phyloP scores from a whole-genome alignment of 2,888 invertebrate genomes.

The Phorcus lineatus region DNA sequence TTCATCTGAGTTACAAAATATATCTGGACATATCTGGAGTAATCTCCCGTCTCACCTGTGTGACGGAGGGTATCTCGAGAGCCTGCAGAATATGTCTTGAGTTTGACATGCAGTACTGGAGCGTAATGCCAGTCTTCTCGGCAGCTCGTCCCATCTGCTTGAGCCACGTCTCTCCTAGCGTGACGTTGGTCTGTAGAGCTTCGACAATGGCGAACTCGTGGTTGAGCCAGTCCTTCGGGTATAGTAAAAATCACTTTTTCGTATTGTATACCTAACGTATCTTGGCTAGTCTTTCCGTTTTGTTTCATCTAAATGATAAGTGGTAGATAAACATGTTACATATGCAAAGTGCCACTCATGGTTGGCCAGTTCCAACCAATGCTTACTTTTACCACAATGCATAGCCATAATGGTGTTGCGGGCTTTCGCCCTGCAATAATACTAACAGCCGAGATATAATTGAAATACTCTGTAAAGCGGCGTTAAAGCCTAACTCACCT shows the following conservation, averaged over 20 bases:
- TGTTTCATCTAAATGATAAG: too few relatives aligned
- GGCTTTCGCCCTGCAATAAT: too few relatives aligned
- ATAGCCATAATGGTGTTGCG: too few relatives aligned
- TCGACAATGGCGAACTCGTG: conserved; percentile 41
- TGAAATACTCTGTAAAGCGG: too few relatives aligned
- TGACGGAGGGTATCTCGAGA: conserved; percentile 59
- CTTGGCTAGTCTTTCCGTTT: not conserved
- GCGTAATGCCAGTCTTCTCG: conserved; percentile 45
- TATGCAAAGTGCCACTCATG: too few relatives aligned
- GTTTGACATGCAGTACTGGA: conserved; percentile 70
- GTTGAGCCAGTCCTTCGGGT: conserved; percentile 50
- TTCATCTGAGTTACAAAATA: too few relatives aligned
- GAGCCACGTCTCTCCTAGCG: conserved; percentile 44
- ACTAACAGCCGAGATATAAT: too few relatives aligned
- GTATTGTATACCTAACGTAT: not conserved
- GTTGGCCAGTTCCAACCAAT: too few relatives aligned
- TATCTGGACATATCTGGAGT: too few relatives aligned
- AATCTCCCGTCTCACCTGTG: conserved; percentile 50
- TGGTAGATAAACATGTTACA: too few relatives aligned
- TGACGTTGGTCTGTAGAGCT: conserved; percentile 33
- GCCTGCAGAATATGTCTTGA: conserved; percentile 60
- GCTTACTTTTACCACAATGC: too few relatives aligned
- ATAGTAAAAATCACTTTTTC: not conserved
- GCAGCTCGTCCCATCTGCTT: conserved; percentile 68
- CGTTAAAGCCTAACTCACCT: too few relatives aligned